Conservation (phyloP, 2,888 invertebrate genomes). For the Dasysyrphus albostriatus region DNA sequence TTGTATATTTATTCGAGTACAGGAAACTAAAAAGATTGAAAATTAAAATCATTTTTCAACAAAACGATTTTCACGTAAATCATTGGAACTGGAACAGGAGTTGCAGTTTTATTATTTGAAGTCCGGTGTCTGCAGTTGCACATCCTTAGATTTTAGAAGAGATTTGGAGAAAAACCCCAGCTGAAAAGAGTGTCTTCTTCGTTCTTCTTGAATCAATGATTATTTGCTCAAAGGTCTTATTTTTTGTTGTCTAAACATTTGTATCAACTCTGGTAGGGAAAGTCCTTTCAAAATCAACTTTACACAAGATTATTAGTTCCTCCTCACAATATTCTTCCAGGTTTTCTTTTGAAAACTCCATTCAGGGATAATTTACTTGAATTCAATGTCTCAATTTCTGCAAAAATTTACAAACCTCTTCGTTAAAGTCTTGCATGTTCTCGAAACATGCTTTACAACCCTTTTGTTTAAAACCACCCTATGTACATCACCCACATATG, state of each 20-base stretch:
- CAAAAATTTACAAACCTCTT: constrained; percentile 1
- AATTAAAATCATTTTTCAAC: too few relatives aligned
- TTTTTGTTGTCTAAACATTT: background rate
- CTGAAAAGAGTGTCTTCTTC: background rate
- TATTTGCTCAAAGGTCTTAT: background rate
- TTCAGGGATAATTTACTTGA: background rate
- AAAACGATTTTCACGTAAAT: too few relatives aligned
- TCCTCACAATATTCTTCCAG: background rate
- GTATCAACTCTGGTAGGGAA: background rate
- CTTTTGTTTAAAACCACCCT: background rate
- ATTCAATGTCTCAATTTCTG: constrained; percentile 22
- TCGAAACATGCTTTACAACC: background rate
- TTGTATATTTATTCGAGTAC: too few relatives aligned
- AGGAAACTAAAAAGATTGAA: too few relatives aligned
- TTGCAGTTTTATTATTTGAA: too few relatives aligned
- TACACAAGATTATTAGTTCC: background rate
- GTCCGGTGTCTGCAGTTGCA: too few relatives aligned
- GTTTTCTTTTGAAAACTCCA: background rate
- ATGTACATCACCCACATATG: background rate
- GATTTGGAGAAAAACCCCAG: too few relatives aligned
- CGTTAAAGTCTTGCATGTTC: background rate
- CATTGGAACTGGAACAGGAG: too few relatives aligned
- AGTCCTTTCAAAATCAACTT: background rate
- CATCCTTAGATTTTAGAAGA: too few relatives aligned
- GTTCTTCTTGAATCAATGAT: background rate